These are phyloP conservation scores for Microchrysa polita DNA, from an alignment of 2,888 invertebrate species.

Conservation along the genomic window DNA sequence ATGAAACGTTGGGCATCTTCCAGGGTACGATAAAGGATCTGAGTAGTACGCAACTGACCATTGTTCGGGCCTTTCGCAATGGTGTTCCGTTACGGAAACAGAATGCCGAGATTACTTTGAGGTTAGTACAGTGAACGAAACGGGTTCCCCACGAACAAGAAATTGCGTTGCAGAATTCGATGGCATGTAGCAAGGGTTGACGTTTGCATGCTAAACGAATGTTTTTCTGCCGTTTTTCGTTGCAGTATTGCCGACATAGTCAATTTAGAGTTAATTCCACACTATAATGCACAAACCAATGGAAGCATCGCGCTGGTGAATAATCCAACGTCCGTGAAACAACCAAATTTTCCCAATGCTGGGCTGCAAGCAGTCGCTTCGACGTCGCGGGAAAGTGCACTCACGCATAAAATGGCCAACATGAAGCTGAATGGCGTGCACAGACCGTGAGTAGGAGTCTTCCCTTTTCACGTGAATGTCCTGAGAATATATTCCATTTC, in stretches of 20 bases:
- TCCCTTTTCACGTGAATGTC: background rate
- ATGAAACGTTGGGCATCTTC: constrained; percentile 79
- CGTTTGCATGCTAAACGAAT: constrained; percentile 11
- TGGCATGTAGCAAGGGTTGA: background rate
- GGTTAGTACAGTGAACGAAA: constrained; percentile 64
- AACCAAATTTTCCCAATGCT: constrained; percentile 58
- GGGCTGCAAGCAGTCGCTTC: background rate
- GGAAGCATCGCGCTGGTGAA: constrained; percentile 61
- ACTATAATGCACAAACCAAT: constrained; percentile 65
- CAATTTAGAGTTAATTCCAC: constrained; percentile 79
- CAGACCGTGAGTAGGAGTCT: constrained; percentile 48
- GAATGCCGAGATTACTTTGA: constrained; percentile 70
- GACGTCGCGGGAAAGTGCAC: constrained; percentile 56
- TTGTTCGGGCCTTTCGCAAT: constrained; percentile 84
- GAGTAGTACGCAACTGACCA: constrained; percentile 75
- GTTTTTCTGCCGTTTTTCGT: background rate
- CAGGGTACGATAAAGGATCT: constrained; percentile 79
- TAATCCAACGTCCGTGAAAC: constrained; percentile 63
- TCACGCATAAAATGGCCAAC: constrained; percentile 59
- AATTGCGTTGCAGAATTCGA: constrained; percentile 18
- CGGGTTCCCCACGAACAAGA: background rate
- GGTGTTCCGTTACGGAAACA: constrained; percentile 69
- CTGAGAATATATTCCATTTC: background rate
- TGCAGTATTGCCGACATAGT: constrained; percentile 76
- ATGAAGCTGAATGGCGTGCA: constrained; percentile 58